These are phyloP conservation scores for Aldabrachelys gigantea DNA, from an alignment of 2,113 vertebrate species.

Conservation along the genomic window DNA sequence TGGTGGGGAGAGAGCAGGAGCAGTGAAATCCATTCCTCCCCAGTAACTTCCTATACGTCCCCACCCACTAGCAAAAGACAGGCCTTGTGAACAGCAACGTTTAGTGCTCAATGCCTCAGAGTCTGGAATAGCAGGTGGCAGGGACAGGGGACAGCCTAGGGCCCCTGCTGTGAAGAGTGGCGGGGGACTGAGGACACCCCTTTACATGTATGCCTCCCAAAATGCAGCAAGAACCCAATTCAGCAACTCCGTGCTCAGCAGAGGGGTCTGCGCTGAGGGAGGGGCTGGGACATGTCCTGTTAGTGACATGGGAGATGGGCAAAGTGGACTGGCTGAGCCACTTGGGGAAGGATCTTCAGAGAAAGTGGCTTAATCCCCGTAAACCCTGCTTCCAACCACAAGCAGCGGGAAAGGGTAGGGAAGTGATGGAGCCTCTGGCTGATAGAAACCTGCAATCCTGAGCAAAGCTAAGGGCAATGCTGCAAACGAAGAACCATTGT, in stretches of 20 bases:
- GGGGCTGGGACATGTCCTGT: not conserved
- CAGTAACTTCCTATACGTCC: not conserved
- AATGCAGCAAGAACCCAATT: not conserved
- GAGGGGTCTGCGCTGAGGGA: not conserved
- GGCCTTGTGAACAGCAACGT: not conserved
- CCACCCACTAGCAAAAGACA: not conserved
- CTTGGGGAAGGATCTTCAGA: not conserved
- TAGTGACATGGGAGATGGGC: not conserved
- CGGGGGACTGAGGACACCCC: not conserved
- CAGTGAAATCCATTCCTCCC: not conserved
- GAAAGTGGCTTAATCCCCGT: not conserved
- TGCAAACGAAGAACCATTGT: not conserved
- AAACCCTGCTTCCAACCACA: not conserved
- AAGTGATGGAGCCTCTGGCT: not conserved
- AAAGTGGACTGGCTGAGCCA: no score
- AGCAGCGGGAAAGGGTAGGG: no score
- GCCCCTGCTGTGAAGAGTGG: not conserved
- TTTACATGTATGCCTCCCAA: not conserved
- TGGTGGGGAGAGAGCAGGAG: not conserved
- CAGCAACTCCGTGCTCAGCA: accelerated
- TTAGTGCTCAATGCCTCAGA: not conserved
- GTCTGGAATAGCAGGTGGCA: not conserved
- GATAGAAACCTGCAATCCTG: no score
- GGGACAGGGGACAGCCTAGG: not conserved
- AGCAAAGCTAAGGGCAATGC: not conserved